phyloP scores from a whole-genome alignment of 30 jellyfish, hydroid and myxozoan genomes.

The Aurelia sp. region DNA sequence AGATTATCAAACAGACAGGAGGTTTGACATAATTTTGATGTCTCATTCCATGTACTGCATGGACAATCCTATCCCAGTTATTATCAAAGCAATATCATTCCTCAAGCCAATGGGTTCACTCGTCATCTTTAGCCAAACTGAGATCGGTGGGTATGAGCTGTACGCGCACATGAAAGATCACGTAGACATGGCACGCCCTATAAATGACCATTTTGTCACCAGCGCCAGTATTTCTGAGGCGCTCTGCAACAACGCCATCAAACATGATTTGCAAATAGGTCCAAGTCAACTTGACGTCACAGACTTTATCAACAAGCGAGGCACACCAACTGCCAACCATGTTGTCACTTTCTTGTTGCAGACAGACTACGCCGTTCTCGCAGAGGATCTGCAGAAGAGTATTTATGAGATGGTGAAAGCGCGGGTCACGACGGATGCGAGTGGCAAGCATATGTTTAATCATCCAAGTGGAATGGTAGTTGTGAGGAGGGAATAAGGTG shows the following conservation, averaged over 20 bases:
- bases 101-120: slow-evolving; percentile 22
- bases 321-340: slow-evolving; percentile 3
- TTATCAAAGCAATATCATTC: slow-evolving; percentile 30
- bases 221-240: not conserved
- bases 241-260: not conserved
- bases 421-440: not conserved
- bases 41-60: slow-evolving; percentile 37
- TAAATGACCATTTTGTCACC: slow-evolving; percentile 11
- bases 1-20: slow-evolving; percentile 8
- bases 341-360: slow-evolving; percentile 35
- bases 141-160: slow-evolving; percentile 21
- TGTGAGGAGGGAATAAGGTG: not conserved
- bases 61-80: slow-evolving; percentile 3
- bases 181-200: not conserved
- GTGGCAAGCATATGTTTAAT: slow-evolving; percentile 10
- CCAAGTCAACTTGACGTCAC: slow-evolving; percentile 29
- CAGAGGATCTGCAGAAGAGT: not conserved
- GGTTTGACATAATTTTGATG: slow-evolving; percentile 53
- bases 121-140: slow-evolving; percentile 11
- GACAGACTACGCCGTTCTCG: slow-evolving; percentile 26
- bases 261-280: not conserved
- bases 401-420: slow-evolving; percentile 27
- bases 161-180: not conserved
- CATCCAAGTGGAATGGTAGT: slow-evolving; percentile 41
- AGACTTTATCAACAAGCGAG: slow-evolving; percentile 18